Evolutionary conservation across 2,797 vertebrate species (phyloP).

Genomic region (Pipistrellus pygmaeus): DNA sequence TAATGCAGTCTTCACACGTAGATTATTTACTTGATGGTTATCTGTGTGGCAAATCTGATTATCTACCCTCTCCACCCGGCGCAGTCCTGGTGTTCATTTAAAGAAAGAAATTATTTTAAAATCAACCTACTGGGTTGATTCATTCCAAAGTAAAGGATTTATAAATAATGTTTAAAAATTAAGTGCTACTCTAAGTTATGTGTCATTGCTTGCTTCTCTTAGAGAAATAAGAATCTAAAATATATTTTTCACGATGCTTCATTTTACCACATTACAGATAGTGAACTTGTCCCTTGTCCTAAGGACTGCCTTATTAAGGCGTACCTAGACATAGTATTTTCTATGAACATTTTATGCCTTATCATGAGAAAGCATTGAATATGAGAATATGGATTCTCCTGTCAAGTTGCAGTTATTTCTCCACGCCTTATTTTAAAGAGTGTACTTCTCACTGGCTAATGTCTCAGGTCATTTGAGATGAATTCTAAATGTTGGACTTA

Average conservation of each 20-base stretch:
- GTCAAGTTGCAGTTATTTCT: background rate
- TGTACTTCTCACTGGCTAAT: background rate
- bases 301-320: too few species aligned
- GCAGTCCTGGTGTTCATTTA: background rate
- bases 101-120: constrained; percentile 29
- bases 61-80: background rate
- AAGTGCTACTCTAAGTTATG: background rate
- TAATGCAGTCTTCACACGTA: background rate
- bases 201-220: constrained; percentile 13
- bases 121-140: background rate
- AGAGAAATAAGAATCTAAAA: constrained; percentile 12
- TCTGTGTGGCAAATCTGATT: background rate
- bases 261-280: background rate
- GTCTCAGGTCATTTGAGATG: background rate
- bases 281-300: background rate
- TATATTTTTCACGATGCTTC: constrained; percentile 2
- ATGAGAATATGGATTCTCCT: background rate
- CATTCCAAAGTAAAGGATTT: constrained; percentile 2
- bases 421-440: background rate
- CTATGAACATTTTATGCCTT: background rate
- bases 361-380: background rate
- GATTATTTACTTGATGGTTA: background rate
- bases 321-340: background rate
- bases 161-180: background rate
- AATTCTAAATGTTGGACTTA: background rate